Percentiles rank a stretch among this genome's conserved stretches.
Conservation (phyloP, 2,113 vertebrate genomes). For the Columba livia region DNA sequence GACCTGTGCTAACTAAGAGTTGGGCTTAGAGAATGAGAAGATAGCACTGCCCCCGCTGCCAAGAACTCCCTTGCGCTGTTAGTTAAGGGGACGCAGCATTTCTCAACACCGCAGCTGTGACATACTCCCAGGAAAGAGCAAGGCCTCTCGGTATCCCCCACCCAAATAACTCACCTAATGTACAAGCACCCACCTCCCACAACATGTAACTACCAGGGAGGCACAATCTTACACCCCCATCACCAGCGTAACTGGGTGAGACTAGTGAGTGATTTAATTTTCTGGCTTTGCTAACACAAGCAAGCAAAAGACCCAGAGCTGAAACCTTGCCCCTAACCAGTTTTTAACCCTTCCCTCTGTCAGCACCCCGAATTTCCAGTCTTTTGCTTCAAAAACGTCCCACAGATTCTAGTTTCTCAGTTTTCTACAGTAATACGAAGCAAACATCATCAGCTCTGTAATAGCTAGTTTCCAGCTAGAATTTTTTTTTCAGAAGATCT, state of each 20-base stretch:
- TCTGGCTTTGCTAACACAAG: not conserved
- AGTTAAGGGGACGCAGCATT: too few relatives aligned
- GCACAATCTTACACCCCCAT: accelerated
- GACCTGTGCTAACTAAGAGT: accelerated
- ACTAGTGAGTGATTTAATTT: not conserved
- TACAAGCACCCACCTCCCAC: not conserved
- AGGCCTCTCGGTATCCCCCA: not conserved
- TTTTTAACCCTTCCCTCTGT: not conserved
- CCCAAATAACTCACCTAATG: accelerated
- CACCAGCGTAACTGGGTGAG: not conserved
- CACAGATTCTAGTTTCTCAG: too few relatives aligned
- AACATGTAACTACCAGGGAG: too few relatives aligned
- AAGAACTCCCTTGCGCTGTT: accelerated
- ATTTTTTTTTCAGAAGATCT: not conserved
- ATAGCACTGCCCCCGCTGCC: accelerated
- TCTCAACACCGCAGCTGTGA: accelerated
- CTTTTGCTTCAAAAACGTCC: not conserved
- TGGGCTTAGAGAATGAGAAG: accelerated
- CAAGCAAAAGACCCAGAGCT: not conserved
- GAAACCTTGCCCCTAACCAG: not conserved
- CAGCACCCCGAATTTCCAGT: not conserved
- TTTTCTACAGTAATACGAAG: not conserved
- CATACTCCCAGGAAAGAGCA: accelerated
- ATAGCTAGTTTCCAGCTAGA: accelerated
- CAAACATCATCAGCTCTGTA: not conserved